Base-by-base conservation (phyloP, 2,797 vertebrate genomes). In the Caiman crocodilus region DNA sequence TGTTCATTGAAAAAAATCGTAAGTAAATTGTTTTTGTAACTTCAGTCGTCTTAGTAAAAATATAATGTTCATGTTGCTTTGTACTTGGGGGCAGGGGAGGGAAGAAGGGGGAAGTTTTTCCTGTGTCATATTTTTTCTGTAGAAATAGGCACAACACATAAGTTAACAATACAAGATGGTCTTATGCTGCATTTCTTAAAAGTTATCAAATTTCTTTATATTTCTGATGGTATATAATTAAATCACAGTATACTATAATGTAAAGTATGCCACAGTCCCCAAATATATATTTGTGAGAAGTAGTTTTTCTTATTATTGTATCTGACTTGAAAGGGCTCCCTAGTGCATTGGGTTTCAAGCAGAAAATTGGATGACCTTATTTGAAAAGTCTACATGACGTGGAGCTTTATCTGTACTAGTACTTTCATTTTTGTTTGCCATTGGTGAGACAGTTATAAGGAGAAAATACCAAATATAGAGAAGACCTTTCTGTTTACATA, bases 1-100 rank as follows among this genome's bases (percentile, higher is more conserved):
- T 99, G 50, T 99, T 99, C 78, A 98, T 99, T 12, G 99, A 99
- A 97, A 98, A 98, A 96, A 99, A 97, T 94, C 98, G 99, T 99
- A 97, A 98, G 99, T 98, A 61, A 50, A 18, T 76, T 42, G 35
- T 63, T 90, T 64, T 86, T 61, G 57, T 65, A n/a, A 50, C 86
- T 82, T 76, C 30, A 89, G 23, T 86, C 67, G 88, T 64, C 64
- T 42, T 30, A 67, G n/a, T 79, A 79, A 23, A 17, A 76, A 50
- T 50, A 50, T 10, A 50, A 50, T 50, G 42, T 50, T 50, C 42
- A 50, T 50, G 42, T 50, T 50, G 42, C 42, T 50, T 50, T 50
- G 42, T 50, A 50, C 42, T 50, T 10, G 10, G 42, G 42, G 42
- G 42, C n/a, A n/a, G n/a, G n/a, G n/a, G n/a, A n/a, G n/a, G n/a